These are phyloP conservation scores for Megaceryle maxima DNA, from an alignment of 2,113 vertebrate genomes.

Conservation along the genomic window DNA sequence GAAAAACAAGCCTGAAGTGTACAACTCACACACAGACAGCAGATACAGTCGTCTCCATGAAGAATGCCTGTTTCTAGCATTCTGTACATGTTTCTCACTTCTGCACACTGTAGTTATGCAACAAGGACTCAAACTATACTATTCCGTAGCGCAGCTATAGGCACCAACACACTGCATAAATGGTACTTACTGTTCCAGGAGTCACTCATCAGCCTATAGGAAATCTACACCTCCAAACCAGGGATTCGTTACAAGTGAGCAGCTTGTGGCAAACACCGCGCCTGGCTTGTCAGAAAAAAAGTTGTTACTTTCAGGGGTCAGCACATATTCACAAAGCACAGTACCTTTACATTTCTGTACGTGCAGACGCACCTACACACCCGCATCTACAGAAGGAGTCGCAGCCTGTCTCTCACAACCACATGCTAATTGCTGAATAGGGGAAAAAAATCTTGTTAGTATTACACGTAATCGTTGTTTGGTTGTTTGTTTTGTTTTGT, in stretches of 20 bases:
- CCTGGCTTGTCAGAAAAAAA: conserved; percentile 20
- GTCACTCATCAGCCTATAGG: neutral
- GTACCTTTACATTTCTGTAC: neutral
- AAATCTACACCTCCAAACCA: neutral
- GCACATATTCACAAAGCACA: neutral
- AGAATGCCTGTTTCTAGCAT: neutral
- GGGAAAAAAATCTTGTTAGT: neutral
- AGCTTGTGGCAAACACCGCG: conserved; percentile 8
- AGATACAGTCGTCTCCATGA: neutral
- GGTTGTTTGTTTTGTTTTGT: no score
- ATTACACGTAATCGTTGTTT: neutral
- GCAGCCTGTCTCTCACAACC: conserved; percentile 6
- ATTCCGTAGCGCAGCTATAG: neutral
- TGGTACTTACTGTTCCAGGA: conserved; percentile 33
- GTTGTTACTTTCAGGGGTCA: neutral
- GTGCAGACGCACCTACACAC: neutral
- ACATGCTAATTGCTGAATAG: neutral
- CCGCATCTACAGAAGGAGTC: neutral
- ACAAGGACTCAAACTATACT: neutral
- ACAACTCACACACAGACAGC: neutral
- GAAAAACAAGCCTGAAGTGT: neutral
- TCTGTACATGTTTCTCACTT: neutral
- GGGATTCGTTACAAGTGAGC: conserved; percentile 6
- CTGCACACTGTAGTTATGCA: neutral
- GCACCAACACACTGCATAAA: neutral